Conservation (phyloP, 53 echinoderm and acorn worm species). For the Actinopyga echinites region DNA sequence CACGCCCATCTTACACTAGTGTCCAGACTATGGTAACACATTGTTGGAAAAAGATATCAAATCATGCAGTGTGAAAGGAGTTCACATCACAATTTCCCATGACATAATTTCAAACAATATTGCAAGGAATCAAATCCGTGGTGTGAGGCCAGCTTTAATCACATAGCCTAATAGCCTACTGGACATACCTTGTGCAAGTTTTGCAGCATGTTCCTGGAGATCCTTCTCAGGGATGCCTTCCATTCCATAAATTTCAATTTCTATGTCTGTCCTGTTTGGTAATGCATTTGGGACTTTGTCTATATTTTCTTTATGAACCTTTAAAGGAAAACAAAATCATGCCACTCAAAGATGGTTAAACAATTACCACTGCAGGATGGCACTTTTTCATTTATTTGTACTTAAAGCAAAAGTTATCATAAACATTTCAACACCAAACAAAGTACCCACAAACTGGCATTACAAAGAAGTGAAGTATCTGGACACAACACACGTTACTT, state of each 20-base stretch:
- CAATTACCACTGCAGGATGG: background rate
- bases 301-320: conserved; percentile 99
- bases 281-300: conserved; percentile 98
- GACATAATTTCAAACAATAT: background rate
- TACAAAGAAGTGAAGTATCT: no score
- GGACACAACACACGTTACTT: no score
- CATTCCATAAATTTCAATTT: conserved; percentile 98
- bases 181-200: conserved; percentile 48
- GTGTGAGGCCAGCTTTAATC: background rate
- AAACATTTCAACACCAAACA: no score
- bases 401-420: background rate
- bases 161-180: background rate
- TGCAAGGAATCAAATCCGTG: background rate
- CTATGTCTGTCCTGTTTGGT: conserved; percentile 96
- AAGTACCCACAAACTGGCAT: no score
- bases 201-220: conserved; percentile 58
- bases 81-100: no score
- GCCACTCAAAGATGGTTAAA: background rate
- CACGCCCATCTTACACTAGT: no score
- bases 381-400: background rate
- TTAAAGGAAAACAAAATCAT: background rate
- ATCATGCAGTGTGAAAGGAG: no score
- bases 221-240: conserved; percentile 98
- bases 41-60: no score
- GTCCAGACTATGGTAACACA: no score